These are phyloP conservation scores for Cetonia aurata DNA, from an alignment of 2,888 invertebrate species.

Conservation along the genomic window DNA sequence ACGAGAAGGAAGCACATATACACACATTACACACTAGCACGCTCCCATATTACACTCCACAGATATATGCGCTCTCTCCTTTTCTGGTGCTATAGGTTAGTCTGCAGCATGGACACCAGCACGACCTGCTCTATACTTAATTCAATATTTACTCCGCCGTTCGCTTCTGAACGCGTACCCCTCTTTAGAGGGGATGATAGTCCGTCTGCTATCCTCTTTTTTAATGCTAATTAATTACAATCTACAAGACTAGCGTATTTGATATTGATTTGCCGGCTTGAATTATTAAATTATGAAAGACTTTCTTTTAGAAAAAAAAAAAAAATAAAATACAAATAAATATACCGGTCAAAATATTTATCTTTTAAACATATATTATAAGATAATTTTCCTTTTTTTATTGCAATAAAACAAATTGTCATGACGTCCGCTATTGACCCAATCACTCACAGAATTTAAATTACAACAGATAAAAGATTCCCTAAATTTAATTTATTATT, in stretches of 20 bases:
- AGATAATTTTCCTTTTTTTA: no score
- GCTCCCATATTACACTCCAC: constrained; percentile 5
- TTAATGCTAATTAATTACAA: constrained; percentile 22
- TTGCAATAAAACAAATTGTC: no score
- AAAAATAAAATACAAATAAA: no score
- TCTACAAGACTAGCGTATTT: not conserved
- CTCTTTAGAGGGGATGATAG: constrained; percentile 11
- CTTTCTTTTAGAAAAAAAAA: no score
- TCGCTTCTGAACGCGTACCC: constrained; percentile 31
- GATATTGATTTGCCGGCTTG: not conserved
- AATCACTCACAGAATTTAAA: no score
- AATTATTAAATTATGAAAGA: no score
- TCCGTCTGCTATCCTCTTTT: constrained; percentile 12
- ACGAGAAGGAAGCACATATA: constrained; percentile 50
- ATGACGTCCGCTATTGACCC: no score
- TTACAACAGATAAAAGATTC: no score
- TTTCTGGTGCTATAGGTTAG: constrained; percentile 8
- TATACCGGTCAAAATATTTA: no score
- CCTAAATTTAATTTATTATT: no score
- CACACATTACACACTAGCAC: constrained; percentile 40
- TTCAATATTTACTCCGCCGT: constrained; percentile 46
- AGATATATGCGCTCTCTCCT: constrained; percentile 18
- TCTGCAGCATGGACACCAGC: constrained; percentile 20
- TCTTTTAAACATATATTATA: no score
- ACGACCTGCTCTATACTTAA: constrained; percentile 48